Percentiles rank a stretch among this genome's conserved stretches.
Conservation (phyloP, 1,140 invertebrate species). For the Drosophila lowei region DNA sequence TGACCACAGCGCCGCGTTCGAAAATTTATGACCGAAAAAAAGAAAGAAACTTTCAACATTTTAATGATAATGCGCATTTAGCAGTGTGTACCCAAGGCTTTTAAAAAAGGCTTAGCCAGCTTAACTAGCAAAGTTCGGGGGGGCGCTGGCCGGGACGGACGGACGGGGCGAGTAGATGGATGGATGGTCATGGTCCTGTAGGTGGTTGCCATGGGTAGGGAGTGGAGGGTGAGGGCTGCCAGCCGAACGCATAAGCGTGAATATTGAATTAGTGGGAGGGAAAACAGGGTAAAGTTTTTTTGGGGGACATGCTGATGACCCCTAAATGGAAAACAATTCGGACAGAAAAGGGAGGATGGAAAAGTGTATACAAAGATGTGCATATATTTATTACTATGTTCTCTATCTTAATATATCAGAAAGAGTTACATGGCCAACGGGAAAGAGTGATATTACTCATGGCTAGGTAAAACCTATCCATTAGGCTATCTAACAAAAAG, state of each 20-base stretch:
- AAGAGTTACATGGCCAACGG: no score
- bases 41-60: conserved; percentile 72
- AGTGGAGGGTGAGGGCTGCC: conserved; percentile 2
- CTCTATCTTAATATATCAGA: no score
- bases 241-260: conserved; percentile 67
- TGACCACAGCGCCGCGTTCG: conserved; percentile 45
- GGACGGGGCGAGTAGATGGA: conserved; percentile 1
- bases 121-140: conserved; percentile 75
- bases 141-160: conserved; percentile 5
- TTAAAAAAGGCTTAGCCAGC: conserved; percentile 81
- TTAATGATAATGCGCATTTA: conserved; percentile 82
- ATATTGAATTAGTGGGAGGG: conserved; percentile 67
- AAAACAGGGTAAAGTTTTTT: conserved; percentile 22
- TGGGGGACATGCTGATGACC: conserved; percentile 37
- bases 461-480: no score
- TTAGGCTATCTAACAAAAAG: no score
- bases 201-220: neutral
- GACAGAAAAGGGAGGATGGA: neutral
- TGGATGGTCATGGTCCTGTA: conserved; percentile 1
- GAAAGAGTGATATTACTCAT: no score
- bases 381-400: no score
- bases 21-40: conserved; percentile 71
- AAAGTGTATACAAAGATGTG: no score
- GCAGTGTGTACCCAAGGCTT: conserved; percentile 79
- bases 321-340: conserved; percentile 29